A percentile compares a stretch with the other conserved stretches of the same genome.
phyloP scores from a whole-genome alignment of 1,140 invertebrate species.

The Helicorthomorpha holstii region DNA sequence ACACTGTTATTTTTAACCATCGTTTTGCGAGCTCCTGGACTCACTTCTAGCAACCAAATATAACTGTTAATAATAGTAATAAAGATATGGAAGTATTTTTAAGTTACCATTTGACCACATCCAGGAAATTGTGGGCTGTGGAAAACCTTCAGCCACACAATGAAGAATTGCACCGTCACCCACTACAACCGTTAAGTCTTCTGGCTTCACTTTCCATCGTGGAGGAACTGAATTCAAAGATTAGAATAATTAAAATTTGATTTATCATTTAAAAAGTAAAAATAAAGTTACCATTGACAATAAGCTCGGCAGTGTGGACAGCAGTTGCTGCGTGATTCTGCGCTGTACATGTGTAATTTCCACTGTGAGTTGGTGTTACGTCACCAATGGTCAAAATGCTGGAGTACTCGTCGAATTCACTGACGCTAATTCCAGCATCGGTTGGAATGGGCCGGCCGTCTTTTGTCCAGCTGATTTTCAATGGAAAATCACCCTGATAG shows the following conservation, averaged over 20 bases:
- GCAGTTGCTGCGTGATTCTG: slow-evolving; percentile 42
- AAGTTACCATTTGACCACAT: slow-evolving; percentile 73
- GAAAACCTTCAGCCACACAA: slow-evolving; percentile 91
- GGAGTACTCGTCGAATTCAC: slow-evolving; percentile 27
- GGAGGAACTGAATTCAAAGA: slow-evolving; percentile 57
- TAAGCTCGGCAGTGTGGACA: slow-evolving; percentile 37
- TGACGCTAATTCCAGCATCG: slow-evolving; percentile 17
- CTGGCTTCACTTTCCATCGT: slow-evolving; percentile 84
- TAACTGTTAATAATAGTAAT: neutral
- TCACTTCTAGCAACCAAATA: neutral
- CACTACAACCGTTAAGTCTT: slow-evolving; percentile 30
- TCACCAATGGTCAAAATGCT: slow-evolving; percentile 58
- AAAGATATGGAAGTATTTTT: too few relatives aligned
- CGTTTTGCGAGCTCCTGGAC: slow-evolving; percentile 15
- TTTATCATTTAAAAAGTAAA: neutral
- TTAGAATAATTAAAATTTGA: neutral
- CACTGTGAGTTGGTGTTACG: slow-evolving; percentile 50
- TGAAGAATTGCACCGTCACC: slow-evolving; percentile 48
- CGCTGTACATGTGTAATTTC: slow-evolving; percentile 53
- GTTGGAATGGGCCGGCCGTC: slow-evolving; percentile 28
- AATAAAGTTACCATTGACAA: slow-evolving; percentile 34
- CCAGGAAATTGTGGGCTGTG: slow-evolving; percentile 82
- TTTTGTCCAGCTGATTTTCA: slow-evolving; percentile 51
- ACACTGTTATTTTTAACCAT: slow-evolving; percentile 15
- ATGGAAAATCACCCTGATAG: slow-evolving; percentile 34